Base-by-base conservation (phyloP, 2,113 vertebrate species). In the Hippocampus zosterae region DNA sequence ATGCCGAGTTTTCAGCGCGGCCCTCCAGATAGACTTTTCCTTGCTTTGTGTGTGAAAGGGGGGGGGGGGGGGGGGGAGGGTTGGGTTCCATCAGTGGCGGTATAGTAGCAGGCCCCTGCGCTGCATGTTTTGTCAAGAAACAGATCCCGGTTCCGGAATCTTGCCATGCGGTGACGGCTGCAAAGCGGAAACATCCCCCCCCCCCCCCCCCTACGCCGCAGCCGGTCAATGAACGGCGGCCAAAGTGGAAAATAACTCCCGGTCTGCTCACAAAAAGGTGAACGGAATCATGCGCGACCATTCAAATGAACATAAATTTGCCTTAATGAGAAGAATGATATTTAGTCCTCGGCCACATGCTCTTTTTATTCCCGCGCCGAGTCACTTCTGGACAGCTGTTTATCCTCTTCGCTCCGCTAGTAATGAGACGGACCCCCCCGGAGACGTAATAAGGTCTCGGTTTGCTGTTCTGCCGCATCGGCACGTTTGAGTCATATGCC, bases 241-340 rank as follows among this genome's bases (percentile, higher is more conserved):
- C 5, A 55, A 55, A 55, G 52, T 23, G 21, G 55, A 27, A 11
- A 57, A 57, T 57, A 57, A 27, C n/a, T 57, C 55, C 12, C 15
- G 23, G 3, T 27, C n/a, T 3, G 2, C 25, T 15, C 7, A 27
- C 25, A 41, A 65, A 37, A 64, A 65, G 41, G 7, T 27, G 41
- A 46, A 46, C n/a, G n/a, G 13, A 44, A 42, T 42, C 4, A 44
- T 8, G 37, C 21, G 16, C 10, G 16, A 40, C 12, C 12, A 11
- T 23, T 23, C 61, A 18, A 2, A 25, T 44, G 62, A 65, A 23
- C 62, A 65, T 65, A 25, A 65, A 65, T 65, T 25, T 44, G n/a
- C 41, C 41, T 25, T 65, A 65, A 65, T 46, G 62, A 65, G 62
- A 65, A 44, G 62, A 42, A 44, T 65, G 62, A 65, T 44, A 65